Base-by-base conservation (phyloP, 2,113 vertebrate genomes). In the Neolamprologus modestus region DNA sequence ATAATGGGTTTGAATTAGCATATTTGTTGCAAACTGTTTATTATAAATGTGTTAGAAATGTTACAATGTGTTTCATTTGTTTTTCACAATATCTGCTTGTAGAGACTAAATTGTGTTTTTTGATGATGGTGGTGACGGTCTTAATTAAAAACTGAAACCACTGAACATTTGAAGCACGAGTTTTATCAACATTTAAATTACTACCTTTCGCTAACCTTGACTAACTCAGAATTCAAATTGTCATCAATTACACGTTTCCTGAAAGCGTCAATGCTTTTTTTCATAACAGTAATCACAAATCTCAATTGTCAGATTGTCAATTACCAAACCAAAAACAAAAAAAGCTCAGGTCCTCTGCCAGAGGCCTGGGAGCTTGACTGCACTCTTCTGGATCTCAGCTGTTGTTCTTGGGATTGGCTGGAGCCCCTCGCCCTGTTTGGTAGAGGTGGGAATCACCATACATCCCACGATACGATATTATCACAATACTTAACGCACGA, bases 211-310 rank as follows among this genome's bases (percentile, higher is more conserved):
- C 63, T 24, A 71, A 42, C 66, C n/a, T 71, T 14, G 66, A 6
- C 35, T 71, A 24, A 71, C 66, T 14, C 35, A 42, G 66, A 42
- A 71, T 42, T 0, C 68, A 73, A 28, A 73, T 47, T 0, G 21
- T 73, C 1, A 10, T 28, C 40, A 24, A 16, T 17, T 73, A 28
- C 40, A 42, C 0, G 2, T 47, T 17, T 71, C n/a, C 35, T 71
- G 66, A 0, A 42, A 9, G n/a, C 35, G 3, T 71, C 66, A 9
- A 3, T 71, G 12, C 4, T 71, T 71, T 71, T 71, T 71, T 6
- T 71, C 35, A 71, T 9, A 71, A 16, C n/a, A 24, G 35, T 2
- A 71, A 71, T 40, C 35, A 24, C n/a, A 28, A 28, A 45, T 73
- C 8, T 17, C 21, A 5, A 7, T 45, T 1, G 14, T 63, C 28